Evolutionary conservation across 2,797 vertebrate genomes (phyloP), one percentile per base, ranked within the genome.

Genomic region (Heliangelus exortis): DNA sequence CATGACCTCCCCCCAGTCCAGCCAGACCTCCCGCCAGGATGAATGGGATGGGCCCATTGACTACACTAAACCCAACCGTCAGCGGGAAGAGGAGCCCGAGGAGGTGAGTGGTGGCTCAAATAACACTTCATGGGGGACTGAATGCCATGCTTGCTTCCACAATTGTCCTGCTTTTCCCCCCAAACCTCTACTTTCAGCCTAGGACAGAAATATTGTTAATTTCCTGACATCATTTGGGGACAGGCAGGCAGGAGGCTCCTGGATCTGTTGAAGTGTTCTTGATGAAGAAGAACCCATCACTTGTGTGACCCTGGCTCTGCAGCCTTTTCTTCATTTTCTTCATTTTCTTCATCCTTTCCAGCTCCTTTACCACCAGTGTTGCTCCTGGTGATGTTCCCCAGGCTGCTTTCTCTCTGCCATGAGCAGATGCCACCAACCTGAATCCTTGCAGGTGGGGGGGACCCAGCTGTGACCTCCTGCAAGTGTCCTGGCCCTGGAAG

Each of bases 21-120:
- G 98, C 96, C 99, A 98, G 87, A 80, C 98, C 74, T 99, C 99
- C 97, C 99, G 99, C 93, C 99, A 99, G 97, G 99, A 99, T 48
- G 99, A 99, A 63, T 99, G 99, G 99, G 99, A 99, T 58, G 99
- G 99, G 22, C 99, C 99, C 63, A 98, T 99, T 89, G 99, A 99
- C 98, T 99, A 99, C 97, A 99, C 99, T 28, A 99, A 99, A 97
- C 98, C 99, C 92, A 99, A 99, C 96, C 98, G 99, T 6, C 99
- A 98, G 81, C 97, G 99, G 80, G 99, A 99, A 73, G 99, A 99
- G 97, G 99, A 99, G 69, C 96, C 98, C 6, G 99, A 99, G 69
- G 99, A 99, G 98, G 99, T 99, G 95, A 95, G 97, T 29, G 1
- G 19, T 20, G 50, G 29, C 34, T 71, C 47, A 21, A 65, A 16